Evolutionary conservation across 2,113 vertebrate species (phyloP), one percentile per base, ranked within the genome.

Genomic region (Elgaria multicarinata): DNA sequence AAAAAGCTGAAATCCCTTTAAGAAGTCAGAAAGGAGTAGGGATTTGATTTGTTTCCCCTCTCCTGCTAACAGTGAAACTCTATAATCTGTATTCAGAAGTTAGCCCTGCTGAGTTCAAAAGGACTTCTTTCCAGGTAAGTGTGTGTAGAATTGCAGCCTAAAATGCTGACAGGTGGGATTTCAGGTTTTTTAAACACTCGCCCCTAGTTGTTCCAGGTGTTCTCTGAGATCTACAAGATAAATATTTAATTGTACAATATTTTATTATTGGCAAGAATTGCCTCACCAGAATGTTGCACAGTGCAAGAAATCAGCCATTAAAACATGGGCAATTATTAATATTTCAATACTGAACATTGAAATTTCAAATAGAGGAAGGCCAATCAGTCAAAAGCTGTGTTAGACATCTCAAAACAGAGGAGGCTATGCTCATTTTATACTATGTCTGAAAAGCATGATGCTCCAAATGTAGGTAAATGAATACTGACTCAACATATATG

Each of bases 271-370:
- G 22, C 83, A 85, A 58, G 33, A 93, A 89, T 91, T 90, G 44
- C 44, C 78, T 90, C 55, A 67, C 62, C 90, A 85, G 87, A 87
- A 84, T 28, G 86, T 39, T 53, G 58, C 42, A 66, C 26, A 77
- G 22, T 86, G 89, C 87, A 89, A 33, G 94, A 88, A 89, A 90
- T 93, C 80, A 95, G 91, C 96, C 95, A 97, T 96, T 97, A 96
- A 97, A 97, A 97, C 95, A 95, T 93, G 93, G 96, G 87, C 94
- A 87, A 91, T 64, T 93, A 95, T 95, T 95, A 93, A 89, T 86
- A 96, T 96, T 95, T 95, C 96, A 97, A 96, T 95, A 96, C 91
- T 90, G 86, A 16, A 95, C 92, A 96, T 91, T 97, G 92, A 96
- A 93, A 96, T 94, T 88, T 81, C 89, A 86, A 91, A 90, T 82